Percentiles rank a stretch among this genome's conserved stretches.
Conservation (phyloP, 2,797 vertebrate species). For the Vespertilio murinus region DNA sequence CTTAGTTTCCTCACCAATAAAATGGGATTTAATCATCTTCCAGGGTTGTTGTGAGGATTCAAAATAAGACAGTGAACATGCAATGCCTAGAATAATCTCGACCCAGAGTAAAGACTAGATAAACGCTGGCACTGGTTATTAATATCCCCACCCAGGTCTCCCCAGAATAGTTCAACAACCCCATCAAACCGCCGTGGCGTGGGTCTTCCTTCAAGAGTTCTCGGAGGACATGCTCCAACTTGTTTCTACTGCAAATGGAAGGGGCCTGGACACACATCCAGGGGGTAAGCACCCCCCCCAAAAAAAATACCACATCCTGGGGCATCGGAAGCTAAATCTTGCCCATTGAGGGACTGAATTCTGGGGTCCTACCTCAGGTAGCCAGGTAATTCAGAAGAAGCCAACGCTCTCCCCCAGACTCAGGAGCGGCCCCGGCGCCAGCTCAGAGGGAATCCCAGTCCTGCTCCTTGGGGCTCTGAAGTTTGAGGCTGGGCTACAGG, state of each 20-base stretch:
- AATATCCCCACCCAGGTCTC: background rate
- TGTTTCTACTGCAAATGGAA: background rate
- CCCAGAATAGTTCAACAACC: background rate
- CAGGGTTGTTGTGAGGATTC: background rate
- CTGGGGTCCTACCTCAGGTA: conserved; percentile 62
- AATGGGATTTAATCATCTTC: background rate
- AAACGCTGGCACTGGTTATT: background rate
- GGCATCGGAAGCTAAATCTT: background rate
- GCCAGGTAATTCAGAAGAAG: conserved; percentile 27
- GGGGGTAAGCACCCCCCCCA: background rate
- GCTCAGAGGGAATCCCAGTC: too few relatives aligned
- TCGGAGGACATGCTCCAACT: background rate
- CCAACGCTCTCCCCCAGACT: background rate
- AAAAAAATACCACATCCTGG: background rate
- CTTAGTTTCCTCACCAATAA: background rate
- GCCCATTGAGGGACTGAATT: background rate
- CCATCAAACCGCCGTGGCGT: too few relatives aligned
- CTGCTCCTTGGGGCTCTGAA: background rate
- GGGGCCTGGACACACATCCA: background rate
- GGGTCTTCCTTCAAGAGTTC: background rate
- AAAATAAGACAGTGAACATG: background rate
- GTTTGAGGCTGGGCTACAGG: background rate
- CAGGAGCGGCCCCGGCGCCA: too few relatives aligned
- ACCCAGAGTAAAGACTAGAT: background rate
- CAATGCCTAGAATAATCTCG: background rate